Conservation (phyloP, 2,113 vertebrate species). For the Colinus virginianus region DNA sequence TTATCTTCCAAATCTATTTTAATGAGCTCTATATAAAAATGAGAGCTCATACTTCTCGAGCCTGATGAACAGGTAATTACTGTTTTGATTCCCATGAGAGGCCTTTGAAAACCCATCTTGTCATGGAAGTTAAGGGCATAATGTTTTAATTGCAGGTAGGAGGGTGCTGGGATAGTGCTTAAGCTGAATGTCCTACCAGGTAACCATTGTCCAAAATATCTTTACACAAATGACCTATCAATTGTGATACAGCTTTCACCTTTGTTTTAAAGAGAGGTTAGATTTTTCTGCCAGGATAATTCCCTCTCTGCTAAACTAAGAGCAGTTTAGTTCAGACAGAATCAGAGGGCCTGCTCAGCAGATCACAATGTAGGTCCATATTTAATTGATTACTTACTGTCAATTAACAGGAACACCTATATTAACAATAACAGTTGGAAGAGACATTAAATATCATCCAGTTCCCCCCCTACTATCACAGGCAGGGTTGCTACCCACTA, state of each 20-base stretch:
- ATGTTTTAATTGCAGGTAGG: conserved; percentile 73
- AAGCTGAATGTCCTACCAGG: conserved; percentile 28
- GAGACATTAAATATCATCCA: not conserved
- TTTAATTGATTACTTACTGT: not conserved
- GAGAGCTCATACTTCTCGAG: conserved; percentile 70
- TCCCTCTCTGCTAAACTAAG: not conserved
- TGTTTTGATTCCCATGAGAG: conserved; percentile 74
- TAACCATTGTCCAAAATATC: conserved; percentile 55
- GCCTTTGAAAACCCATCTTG: conserved; percentile 72
- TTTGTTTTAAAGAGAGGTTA: not conserved
- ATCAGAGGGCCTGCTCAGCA: no score
- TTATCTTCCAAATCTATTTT: conserved; percentile 78
- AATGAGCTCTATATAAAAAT: conserved; percentile 77
- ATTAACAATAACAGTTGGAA: not conserved
- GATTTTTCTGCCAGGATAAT: not conserved
- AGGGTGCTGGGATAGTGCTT: conserved; percentile 41
- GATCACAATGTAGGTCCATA: not conserved
- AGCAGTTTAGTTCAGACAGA: not conserved
- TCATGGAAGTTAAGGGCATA: conserved; percentile 72
- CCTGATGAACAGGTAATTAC: conserved; percentile 75
- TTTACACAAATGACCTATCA: conserved; percentile 36
- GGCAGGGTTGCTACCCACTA: not conserved
- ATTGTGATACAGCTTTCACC: conserved; percentile 9
- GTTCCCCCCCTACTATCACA: not conserved
- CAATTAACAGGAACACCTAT: not conserved